A percentile compares a stretch with the other conserved stretches of the same genome.
Evolutionary conservation across 2,113 vertebrate genomes (phyloP).

Genomic region (Erinaceus europaeus): DNA sequence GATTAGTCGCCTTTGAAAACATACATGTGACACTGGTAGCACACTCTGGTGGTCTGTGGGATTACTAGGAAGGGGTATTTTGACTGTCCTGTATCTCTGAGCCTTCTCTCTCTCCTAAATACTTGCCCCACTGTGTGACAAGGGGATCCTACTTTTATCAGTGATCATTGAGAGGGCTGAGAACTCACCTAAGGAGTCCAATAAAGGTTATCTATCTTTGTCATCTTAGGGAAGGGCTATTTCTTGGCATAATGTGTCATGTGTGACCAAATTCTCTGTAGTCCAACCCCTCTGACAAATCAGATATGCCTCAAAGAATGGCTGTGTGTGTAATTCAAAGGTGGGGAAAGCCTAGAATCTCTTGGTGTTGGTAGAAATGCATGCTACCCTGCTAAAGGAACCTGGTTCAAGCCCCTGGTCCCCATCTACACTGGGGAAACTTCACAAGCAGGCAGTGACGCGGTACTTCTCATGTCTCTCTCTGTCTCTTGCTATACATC

Average conservation of each 20-base stretch:
- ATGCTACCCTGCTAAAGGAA: no score
- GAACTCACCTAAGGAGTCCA: background rate
- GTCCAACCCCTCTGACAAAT: background rate
- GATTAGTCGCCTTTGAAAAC: background rate
- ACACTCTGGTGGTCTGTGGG: background rate
- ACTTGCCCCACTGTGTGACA: background rate
- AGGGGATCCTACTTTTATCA: background rate
- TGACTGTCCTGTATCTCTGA: background rate
- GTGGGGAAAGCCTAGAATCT: background rate
- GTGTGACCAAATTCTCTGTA: background rate
- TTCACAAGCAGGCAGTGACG: background rate
- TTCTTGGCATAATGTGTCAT: background rate
- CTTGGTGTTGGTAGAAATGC: background rate
- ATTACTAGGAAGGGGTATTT: background rate
- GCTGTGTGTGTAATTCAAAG: background rate
- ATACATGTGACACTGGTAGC: background rate
- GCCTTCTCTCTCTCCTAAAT: background rate
- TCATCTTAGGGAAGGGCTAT: background rate
- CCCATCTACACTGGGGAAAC: background rate
- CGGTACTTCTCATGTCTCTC: no score
- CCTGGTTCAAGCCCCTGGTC: no score
- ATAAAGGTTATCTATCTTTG: fast-evolving
- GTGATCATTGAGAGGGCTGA: background rate
- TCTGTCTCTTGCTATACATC: no score
- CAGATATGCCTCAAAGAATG: background rate